Evolutionary conservation across 2,113 vertebrate species (phyloP).

Genomic region (Stigmatopora argus): DNA sequence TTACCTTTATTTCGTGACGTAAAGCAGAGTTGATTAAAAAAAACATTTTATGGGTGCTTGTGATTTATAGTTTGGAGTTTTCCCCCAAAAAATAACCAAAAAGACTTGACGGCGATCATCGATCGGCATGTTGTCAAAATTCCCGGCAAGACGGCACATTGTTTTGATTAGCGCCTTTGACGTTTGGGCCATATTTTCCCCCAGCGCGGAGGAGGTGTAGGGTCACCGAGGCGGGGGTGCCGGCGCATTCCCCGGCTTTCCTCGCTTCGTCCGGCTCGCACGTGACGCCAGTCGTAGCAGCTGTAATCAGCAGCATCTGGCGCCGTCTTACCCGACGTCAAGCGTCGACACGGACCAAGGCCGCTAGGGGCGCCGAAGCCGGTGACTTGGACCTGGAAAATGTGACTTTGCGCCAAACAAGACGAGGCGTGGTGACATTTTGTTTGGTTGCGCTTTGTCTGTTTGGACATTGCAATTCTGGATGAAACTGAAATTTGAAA

Average conservation of each 20-base stretch:
- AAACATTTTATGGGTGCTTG: too few species aligned
- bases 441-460: conserved; percentile 30
- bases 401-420: conserved; percentile 46
- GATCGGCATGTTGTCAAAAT: too few species aligned
- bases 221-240: conserved; percentile 9
- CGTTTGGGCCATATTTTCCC: conserved; percentile 32
- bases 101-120: too few species aligned
- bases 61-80: too few species aligned
- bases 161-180: conserved; percentile 41
- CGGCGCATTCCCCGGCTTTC: conserved; percentile 25
- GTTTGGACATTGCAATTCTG: conserved; percentile 18
- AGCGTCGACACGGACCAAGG: conserved; percentile 54
- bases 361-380: conserved; percentile 46
- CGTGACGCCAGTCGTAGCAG: conserved; percentile 56
- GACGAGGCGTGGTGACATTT: conserved; percentile 18
- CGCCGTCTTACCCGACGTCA: conserved; percentile 55
- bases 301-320: conserved; percentile 71
- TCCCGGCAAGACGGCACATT: conserved; percentile 32
- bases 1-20: too few species aligned
- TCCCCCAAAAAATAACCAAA: too few species aligned
- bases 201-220: conserved; percentile 10
- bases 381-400: conserved; percentile 60
- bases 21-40: too few species aligned
- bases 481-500: too few species aligned
- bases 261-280: conserved; percentile 32